phyloP scores from a whole-genome alignment of 2,888 invertebrate genomes.

The Epistrophella euchroma region DNA sequence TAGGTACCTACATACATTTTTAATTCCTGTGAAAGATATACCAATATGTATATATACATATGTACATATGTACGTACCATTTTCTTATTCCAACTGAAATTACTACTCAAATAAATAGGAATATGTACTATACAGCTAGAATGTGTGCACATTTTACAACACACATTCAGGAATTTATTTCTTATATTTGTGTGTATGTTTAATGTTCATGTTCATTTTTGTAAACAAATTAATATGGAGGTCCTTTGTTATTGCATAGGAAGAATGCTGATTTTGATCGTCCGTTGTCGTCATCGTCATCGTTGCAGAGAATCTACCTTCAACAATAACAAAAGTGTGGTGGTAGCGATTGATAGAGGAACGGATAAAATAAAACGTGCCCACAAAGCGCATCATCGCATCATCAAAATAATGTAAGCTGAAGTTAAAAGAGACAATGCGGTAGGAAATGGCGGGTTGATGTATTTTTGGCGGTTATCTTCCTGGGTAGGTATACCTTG shows the following conservation, averaged over 20 bases:
- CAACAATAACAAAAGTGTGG: not conserved
- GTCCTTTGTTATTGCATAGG: constrained; percentile 70
- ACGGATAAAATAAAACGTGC: constrained; percentile 62
- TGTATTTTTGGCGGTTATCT: constrained; percentile 16
- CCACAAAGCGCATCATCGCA: constrained; percentile 43
- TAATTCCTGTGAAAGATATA: not conserved
- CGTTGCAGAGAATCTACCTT: constrained; percentile 13
- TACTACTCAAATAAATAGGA: constrained; percentile 12
- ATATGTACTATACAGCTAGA: not conserved
- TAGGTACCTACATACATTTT: not conserved
- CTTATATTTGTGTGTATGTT: constrained; percentile 40
- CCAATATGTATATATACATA: no score
- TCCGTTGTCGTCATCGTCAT: not conserved
- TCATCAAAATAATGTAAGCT: constrained; percentile 13
- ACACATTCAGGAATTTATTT: constrained; percentile 63
- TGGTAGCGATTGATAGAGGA: constrained; percentile 27
- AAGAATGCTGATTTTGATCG: constrained; percentile 43
- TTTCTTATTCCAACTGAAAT: constrained; percentile 1
- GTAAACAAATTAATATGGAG: constrained; percentile 63
- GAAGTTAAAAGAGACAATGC: not conserved
- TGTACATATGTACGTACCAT: not conserved
- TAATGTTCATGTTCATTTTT: constrained; percentile 41
- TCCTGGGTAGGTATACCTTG: not conserved
- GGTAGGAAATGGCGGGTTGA: constrained; percentile 15
- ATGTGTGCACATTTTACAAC: constrained; percentile 27